phyloP scores from a whole-genome alignment of 53 echinoderm and acorn worm genomes.

The Henricia sp. region DNA sequence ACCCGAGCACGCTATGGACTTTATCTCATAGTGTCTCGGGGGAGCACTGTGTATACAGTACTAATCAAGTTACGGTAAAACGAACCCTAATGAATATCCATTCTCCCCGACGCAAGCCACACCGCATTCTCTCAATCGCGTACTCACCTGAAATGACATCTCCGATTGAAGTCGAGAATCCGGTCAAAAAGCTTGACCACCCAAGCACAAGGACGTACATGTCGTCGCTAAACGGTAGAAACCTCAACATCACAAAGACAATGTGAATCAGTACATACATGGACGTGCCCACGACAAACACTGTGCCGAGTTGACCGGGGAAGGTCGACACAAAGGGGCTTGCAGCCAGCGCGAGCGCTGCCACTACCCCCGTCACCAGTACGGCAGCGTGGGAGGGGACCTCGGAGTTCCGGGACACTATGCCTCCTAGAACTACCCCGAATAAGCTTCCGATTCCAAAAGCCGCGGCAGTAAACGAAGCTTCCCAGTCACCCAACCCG shows the following conservation, averaged over 20 bases:
- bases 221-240: not conserved
- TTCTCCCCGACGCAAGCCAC: too few species aligned
- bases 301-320: not conserved
- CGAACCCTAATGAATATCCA: too few species aligned
- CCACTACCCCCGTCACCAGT: not conserved
- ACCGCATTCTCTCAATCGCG: too few species aligned
- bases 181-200: not conserved
- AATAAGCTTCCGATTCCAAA: constrained; percentile 5
- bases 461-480: constrained; percentile 7
- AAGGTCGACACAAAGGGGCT: not conserved
- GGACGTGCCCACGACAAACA: not conserved
- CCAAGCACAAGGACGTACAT: not conserved
- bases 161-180: not conserved
- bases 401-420: not conserved
- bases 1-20: too few species aligned
- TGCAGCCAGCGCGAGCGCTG: not conserved
- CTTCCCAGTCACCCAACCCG: not conserved
- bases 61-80: too few species aligned
- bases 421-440: not conserved
- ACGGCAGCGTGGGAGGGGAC: not conserved
- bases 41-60: too few species aligned
- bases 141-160: constrained; percentile 7
- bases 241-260: not conserved
- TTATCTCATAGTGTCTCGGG: too few species aligned
- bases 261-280: not conserved